Percentiles rank a stretch among this genome's conserved stretches.
Evolutionary conservation across 2,888 invertebrate species (phyloP).

Genomic region (Troides helena): DNA sequence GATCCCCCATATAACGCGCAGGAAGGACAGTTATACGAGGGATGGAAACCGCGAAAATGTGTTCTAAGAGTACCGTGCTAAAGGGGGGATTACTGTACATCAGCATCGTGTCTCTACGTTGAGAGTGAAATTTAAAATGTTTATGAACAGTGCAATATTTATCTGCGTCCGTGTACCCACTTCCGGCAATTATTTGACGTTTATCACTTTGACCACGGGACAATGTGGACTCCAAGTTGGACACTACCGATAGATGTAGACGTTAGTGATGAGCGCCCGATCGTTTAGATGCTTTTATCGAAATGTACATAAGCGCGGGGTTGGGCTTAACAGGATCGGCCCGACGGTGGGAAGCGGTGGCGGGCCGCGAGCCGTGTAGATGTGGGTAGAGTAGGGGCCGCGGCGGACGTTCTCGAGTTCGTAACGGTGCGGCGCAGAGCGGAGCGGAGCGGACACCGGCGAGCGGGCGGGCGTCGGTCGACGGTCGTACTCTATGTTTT

Average conservation of each 20-base stretch:
- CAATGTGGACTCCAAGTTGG: background rate
- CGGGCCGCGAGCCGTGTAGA: conserved; percentile 36
- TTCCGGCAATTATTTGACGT: conserved; percentile 1
- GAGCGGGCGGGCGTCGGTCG: conserved; percentile 63
- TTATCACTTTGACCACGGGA: background rate
- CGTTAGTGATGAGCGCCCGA: background rate
- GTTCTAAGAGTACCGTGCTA: no score
- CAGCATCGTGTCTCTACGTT: no score
- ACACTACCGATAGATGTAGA: no score
- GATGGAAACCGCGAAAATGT: no score
- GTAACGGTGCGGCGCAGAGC: conserved; percentile 33
- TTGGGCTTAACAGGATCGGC: background rate
- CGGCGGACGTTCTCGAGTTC: conserved; percentile 35
- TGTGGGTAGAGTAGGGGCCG: conserved; percentile 40
- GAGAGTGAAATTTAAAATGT: background rate
- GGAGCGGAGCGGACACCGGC: conserved; percentile 38
- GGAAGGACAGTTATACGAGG: no score
- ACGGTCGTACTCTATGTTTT: conserved; percentile 76
- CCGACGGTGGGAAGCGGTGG: conserved; percentile 35
- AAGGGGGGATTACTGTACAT: no score
- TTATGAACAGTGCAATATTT: background rate
- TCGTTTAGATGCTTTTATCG: no score
- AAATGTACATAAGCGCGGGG: conserved; percentile 16
- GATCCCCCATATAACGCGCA: no score
- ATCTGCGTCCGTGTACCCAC: conserved; percentile 2